phyloP scores from a whole-genome alignment of 1,140 invertebrate genomes.

The Acromyrmex heyeri region DNA sequence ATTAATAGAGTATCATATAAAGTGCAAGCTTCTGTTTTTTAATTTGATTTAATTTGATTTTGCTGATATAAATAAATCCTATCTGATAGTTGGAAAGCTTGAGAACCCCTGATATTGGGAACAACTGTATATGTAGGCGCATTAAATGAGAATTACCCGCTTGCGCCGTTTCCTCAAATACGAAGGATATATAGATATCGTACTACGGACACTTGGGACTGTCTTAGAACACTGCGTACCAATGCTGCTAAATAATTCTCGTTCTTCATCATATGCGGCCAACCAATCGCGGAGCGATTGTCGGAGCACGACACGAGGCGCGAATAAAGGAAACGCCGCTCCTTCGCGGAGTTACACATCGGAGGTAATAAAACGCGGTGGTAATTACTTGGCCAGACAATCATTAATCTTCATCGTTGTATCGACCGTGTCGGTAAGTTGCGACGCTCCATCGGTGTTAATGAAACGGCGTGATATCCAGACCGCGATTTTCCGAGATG shows the following conservation, averaged over 20 bases:
- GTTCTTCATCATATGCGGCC: not conserved
- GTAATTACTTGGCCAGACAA: slow-evolving; percentile 54
- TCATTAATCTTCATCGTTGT: slow-evolving; percentile 68
- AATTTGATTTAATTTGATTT: not conserved
- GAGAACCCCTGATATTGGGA: not conserved
- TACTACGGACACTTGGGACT: slow-evolving; percentile 29
- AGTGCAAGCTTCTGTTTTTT: not conserved
- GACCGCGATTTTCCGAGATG: slow-evolving; percentile 17
- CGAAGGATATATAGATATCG: slow-evolving; percentile 5
- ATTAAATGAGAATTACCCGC: slow-evolving; percentile 55
- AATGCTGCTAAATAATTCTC: slow-evolving; percentile 49
- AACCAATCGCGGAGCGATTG: not conserved
- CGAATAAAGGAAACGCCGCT: slow-evolving; percentile 11
- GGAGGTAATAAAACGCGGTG: slow-evolving; percentile 57
- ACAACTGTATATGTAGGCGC: not conserved
- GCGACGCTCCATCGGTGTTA: slow-evolving; percentile 60
- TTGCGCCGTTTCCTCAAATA: slow-evolving; percentile 20
- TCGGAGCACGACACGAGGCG: not conserved
- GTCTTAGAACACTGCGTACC: slow-evolving; percentile 50
- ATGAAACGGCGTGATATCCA: slow-evolving; percentile 49
- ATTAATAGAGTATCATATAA: not conserved
- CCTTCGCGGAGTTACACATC: slow-evolving; percentile 35
- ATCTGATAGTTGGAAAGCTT: not conserved
- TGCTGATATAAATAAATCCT: not conserved
- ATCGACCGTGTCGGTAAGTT: slow-evolving; percentile 59